Conservation (phyloP, 53 echinoderm and acorn worm species). For the Actinopyga echinites region DNA sequence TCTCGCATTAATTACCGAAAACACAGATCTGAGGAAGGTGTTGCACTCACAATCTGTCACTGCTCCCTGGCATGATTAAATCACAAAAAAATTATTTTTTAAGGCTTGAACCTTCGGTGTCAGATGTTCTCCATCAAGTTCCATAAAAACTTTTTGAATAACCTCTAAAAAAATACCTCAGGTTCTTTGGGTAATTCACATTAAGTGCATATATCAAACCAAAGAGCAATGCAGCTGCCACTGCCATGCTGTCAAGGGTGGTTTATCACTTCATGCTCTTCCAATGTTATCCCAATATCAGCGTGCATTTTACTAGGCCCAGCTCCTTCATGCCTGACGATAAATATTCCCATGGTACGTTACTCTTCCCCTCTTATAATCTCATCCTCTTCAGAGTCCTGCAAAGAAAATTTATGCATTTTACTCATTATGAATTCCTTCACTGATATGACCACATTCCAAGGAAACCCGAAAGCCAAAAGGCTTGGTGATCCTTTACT, state of each 20-base stretch:
- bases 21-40: not conserved
- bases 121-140: constrained; percentile 38
- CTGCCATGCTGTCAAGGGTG: constrained; percentile 5
- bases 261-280: constrained; percentile 32
- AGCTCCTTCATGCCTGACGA: not conserved
- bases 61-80: not conserved
- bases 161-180: constrained; percentile 60
- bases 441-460: too few relatives aligned
- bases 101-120: constrained; percentile 53
- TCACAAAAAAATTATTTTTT: constrained; percentile 48
- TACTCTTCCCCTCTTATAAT: too few relatives aligned
- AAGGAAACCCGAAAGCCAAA: too few relatives aligned
- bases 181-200: constrained; percentile 48
- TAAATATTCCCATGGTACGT: not conserved
- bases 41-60: not conserved
- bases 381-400: too few relatives aligned
- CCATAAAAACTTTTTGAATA: constrained; percentile 54
- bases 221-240: constrained; percentile 50
- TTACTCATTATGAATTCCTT: too few relatives aligned
- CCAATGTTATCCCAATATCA: constrained; percentile 13
- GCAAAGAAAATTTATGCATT: too few relatives aligned
- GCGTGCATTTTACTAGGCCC: not conserved
- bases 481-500: too few relatives aligned
- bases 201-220: constrained; percentile 57
- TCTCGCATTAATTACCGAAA: not conserved